These are phyloP conservation scores for Catamblyrhynchus diadema DNA, from an alignment of 2,797 vertebrate genomes.

Conservation along the genomic window DNA sequence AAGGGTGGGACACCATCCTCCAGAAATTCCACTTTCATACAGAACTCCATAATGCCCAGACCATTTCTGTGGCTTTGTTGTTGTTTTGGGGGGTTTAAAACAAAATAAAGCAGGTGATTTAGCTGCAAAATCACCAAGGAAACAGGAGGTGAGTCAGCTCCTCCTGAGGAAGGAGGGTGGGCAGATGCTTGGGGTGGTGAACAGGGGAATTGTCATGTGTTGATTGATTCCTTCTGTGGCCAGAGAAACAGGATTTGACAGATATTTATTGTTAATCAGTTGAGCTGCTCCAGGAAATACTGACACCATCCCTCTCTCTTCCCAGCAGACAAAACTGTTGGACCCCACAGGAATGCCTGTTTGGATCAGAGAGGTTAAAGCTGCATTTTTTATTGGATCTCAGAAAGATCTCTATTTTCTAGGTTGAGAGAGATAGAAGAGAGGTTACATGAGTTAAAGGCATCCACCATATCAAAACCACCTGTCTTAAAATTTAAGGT, in stretches of 20 bases:
- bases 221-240: not conserved
- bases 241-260: not conserved
- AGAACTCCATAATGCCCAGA: not conserved
- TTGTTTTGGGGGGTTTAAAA: not conserved
- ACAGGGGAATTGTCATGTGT: not conserved
- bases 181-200: not conserved
- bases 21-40: not conserved
- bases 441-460: conserved; percentile 84
- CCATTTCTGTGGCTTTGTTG: not conserved
- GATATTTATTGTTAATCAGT: not conserved
- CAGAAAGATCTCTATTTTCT: conserved; percentile 58
- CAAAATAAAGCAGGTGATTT: not conserved
- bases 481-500: conserved; percentile 97
- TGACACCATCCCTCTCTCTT: not conserved
- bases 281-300: not conserved
- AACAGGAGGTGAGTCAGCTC: not conserved
- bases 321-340: conserved; percentile 24
- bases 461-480: conserved; percentile 79
- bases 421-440: conserved; percentile 92
- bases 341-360: conserved; percentile 17
- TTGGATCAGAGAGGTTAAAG: conserved; percentile 45
- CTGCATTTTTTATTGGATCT: conserved; percentile 32
- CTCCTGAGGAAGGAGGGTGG: not conserved
- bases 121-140: not conserved
- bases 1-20: not conserved